phyloP scores from a whole-genome alignment of 2,113 vertebrate genomes.

The Rousettus leschenaultii region DNA sequence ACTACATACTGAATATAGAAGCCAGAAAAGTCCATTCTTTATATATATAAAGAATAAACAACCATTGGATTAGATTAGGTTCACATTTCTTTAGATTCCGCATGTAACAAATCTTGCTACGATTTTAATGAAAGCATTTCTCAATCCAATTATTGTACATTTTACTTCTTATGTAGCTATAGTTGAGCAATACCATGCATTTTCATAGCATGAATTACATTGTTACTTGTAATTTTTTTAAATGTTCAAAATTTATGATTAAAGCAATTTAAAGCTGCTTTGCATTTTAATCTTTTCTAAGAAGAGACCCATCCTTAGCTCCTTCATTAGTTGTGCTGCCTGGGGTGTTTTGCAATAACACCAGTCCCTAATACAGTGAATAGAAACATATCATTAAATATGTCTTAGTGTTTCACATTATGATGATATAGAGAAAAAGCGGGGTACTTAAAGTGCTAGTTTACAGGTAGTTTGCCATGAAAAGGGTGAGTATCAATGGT shows the following conservation, averaged over 20 bases:
- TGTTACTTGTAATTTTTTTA: slow-evolving; percentile 45
- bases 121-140: slow-evolving; percentile 61
- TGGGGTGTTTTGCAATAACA: slow-evolving; percentile 54
- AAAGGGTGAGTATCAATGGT: background rate
- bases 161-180: slow-evolving; percentile 31
- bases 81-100: slow-evolving; percentile 35
- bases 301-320: slow-evolving; percentile 23
- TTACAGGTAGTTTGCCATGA: background rate
- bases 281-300: slow-evolving; percentile 50
- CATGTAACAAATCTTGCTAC: slow-evolving; percentile 41
- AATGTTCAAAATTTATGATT: slow-evolving; percentile 58
- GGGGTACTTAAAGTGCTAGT: background rate
- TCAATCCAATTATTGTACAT: slow-evolving; percentile 47
- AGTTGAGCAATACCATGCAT: slow-evolving; percentile 30
- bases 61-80: slow-evolving; percentile 46
- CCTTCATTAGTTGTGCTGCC: slow-evolving; percentile 56
- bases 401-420: slow-evolving; percentile 28
- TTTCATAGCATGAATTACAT: slow-evolving; percentile 46
- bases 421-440: slow-evolving; percentile 33
- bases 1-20: background rate
- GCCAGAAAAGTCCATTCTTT: background rate
- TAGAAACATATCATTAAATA: slow-evolving; percentile 55
- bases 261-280: slow-evolving; percentile 55
- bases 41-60: slow-evolving; percentile 33
- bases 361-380: slow-evolving; percentile 28